Percentiles rank a stretch among this genome's conserved stretches.
These are phyloP conservation scores for Laothoe populi DNA, from an alignment of 2,888 invertebrate genomes.

Conservation along the genomic window DNA sequence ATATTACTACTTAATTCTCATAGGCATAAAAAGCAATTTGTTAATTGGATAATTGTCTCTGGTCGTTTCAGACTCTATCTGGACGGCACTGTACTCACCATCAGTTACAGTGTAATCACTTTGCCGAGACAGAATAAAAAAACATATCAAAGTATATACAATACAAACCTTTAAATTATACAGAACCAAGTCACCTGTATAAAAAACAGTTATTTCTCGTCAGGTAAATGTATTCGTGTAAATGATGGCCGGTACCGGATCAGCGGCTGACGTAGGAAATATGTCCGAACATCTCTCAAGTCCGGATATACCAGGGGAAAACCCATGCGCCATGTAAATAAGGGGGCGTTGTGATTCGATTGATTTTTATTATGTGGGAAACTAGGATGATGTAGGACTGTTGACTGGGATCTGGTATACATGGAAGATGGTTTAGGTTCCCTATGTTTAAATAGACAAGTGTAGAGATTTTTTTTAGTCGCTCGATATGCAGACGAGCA, in stretches of 20 bases:
- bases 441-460: too few species aligned
- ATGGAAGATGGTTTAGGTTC: too few species aligned
- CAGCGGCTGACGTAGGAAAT: conserved; percentile 25
- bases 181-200: not conserved
- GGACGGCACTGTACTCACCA: too few species aligned
- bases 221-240: conserved; percentile 18
- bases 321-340: conserved; percentile 25
- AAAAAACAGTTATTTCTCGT: conserved; percentile 6
- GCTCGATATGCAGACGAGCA: too few species aligned
- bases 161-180: not conserved
- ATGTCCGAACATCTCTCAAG: conserved; percentile 25
- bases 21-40: too few species aligned
- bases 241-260: conserved; percentile 26
- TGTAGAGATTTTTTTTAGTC: too few species aligned
- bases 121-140: too few species aligned
- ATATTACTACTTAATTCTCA: too few species aligned
- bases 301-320: conserved; percentile 14
- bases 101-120: too few species aligned
- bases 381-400: not conserved
- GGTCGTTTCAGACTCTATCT: too few species aligned
- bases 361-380: conserved; percentile 15
- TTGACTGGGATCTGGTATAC: too few species aligned
- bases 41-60: too few species aligned
- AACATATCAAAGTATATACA: not conserved
- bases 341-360: conserved; percentile 20